These are phyloP conservation scores for Zaprionus ornatus DNA, from an alignment of 1,140 invertebrate species.

Conservation along the genomic window DNA sequence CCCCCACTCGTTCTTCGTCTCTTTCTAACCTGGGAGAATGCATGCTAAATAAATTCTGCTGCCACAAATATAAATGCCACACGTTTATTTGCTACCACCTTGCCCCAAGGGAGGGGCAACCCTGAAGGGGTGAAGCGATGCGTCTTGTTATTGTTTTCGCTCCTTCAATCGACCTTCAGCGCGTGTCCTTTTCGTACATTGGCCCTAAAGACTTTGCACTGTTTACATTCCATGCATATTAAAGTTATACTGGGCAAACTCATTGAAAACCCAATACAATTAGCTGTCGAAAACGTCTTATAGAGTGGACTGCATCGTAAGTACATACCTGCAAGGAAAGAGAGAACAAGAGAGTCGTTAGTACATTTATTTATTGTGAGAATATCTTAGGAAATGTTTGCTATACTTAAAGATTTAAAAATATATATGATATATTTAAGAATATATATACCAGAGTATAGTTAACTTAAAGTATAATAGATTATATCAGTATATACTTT, in stretches of 20 bases:
- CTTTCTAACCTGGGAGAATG: slow-evolving; percentile 14
- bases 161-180: slow-evolving; percentile 72
- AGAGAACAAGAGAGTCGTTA: slow-evolving; percentile 7
- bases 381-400: neutral
- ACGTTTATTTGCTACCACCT: slow-evolving; percentile 68
- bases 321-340: slow-evolving; percentile 54
- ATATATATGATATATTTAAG: too few species aligned
- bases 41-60: slow-evolving; percentile 70
- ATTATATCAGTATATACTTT: too few species aligned
- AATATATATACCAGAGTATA: too few species aligned
- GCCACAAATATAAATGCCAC: slow-evolving; percentile 77
- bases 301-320: neutral
- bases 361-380: neutral
- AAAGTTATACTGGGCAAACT: slow-evolving; percentile 34
- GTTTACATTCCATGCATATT: slow-evolving; percentile 71
- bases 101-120: slow-evolving; percentile 1
- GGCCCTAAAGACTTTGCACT: slow-evolving; percentile 23
- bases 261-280: too few species aligned
- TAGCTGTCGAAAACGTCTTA: neutral
- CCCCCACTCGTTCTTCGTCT: neutral
- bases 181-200: slow-evolving; percentile 28
- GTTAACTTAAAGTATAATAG: too few species aligned
- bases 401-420: too few species aligned
- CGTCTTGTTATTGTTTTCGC: slow-evolving; percentile 26
- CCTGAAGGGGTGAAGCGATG: slow-evolving; percentile 4